Base-by-base conservation (phyloP, 2,888 invertebrate species). In the Cordilura impudica region DNA sequence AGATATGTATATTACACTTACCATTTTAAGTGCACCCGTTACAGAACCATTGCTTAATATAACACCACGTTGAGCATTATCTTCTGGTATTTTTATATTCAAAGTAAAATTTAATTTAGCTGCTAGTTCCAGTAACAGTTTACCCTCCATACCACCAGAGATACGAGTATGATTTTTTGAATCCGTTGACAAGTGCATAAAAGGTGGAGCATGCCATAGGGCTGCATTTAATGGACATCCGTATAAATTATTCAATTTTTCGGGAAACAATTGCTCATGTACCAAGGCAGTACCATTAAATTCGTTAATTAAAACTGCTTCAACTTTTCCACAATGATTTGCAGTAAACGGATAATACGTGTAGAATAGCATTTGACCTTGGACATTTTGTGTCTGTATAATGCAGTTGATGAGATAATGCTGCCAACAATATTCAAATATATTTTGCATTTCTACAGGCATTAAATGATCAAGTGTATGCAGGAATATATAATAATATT, bases 401-500 rank as follows among this genome's bases (percentile, higher is more conserved):
- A 84, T 86, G 74, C 88, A 87, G 56, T 87, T 84, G 63, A 87
- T 85, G 16, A 86, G 80, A 45, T 85, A 84, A 35, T 86, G 71
- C 6, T 72, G 75, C 85, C 86, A 87, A 66, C 88, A 87, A 23
- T 87, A 87, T 7, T 81, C 81, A 0, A 87, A 83, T 26, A 87
- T 85, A 6, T 56, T 73, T 3, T 82, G 80, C 83, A 87, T 85
- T 10, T 87, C 84, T 5, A 12, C 12, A 2, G 63, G 71, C 7
- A 83, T 66, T 14, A 77, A 67, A 2, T 67, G 73, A 56, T 87
- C 87, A 0, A 82, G 58, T 0, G 84, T 82, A 71, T 87, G 84
- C 14, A 87, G 76, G n/a, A 87, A 84, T 2, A 87, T 87, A 23
- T 84, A 84, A 26, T 88, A 87, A 60, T 82, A 83, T 58, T 87